These are phyloP conservation scores for Cladopsammia gracilis DNA, from an alignment of 64 coral and sea anemone genomes.

Conservation along the genomic window DNA sequence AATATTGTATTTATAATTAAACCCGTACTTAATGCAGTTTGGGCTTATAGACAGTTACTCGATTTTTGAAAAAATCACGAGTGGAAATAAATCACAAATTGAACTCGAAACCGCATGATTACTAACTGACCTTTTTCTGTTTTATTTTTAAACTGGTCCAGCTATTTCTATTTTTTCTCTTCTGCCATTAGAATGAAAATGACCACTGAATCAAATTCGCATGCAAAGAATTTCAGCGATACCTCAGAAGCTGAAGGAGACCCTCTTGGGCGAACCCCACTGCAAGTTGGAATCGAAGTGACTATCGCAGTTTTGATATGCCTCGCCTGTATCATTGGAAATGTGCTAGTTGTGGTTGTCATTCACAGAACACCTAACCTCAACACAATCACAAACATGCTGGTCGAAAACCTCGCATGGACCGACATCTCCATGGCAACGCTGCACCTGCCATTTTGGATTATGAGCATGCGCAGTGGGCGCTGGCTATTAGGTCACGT, in stretches of 20 bases:
- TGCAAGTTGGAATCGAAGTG: constrained; percentile 54
- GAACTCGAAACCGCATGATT: no score
- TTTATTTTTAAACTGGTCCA: no score
- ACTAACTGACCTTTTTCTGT: no score
- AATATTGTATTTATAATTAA: no score
- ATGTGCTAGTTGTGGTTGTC: constrained; percentile 40
- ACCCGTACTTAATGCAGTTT: no score
- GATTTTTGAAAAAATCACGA: no score
- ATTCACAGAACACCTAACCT: constrained; percentile 56
- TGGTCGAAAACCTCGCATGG: constrained; percentile 62
- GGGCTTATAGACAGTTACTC: no score
- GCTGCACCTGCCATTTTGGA: constrained; percentile 77
- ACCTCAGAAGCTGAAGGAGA: background rate
- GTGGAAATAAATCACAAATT: no score
- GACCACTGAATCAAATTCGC: background rate
- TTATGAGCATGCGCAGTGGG: constrained; percentile 50
- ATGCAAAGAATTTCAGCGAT: background rate
- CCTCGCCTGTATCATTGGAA: constrained; percentile 51
- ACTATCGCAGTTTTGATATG: constrained; percentile 48
- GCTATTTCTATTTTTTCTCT: no score
- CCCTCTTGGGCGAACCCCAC: constrained; percentile 29
- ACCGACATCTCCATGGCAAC: constrained; percentile 61
- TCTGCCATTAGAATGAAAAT: background rate
- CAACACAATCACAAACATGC: constrained; percentile 60
- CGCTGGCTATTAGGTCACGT: constrained; percentile 50